Evolutionary conservation across 2,797 vertebrate genomes (phyloP).

Genomic region (Merluccius polli): DNA sequence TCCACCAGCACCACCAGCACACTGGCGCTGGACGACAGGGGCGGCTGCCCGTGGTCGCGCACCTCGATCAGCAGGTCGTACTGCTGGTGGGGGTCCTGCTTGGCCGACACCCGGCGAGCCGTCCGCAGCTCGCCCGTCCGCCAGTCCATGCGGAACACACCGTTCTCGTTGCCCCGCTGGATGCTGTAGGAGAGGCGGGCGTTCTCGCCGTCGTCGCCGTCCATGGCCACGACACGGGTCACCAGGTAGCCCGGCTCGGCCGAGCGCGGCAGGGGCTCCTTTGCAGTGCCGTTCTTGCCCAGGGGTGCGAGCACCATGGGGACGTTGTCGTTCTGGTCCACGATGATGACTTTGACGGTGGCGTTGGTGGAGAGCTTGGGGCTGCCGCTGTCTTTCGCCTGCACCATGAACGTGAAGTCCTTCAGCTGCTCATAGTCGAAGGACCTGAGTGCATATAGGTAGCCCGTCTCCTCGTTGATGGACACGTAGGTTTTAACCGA

Average conservation of each 20-base stretch:
- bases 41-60: constrained; percentile 92
- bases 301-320: constrained; percentile 86
- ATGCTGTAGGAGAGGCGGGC: constrained; percentile 93
- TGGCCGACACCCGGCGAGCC: constrained; percentile 80
- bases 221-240: constrained; percentile 88
- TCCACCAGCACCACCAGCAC: constrained; percentile 87
- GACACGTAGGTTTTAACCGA: constrained; percentile 97
- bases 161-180: constrained; percentile 89
- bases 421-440: constrained; percentile 97
- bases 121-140: constrained; percentile 91
- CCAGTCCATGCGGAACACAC: constrained; percentile 95
- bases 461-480: constrained; percentile 96
- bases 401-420: constrained; percentile 91
- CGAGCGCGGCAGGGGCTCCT: constrained; percentile 85
- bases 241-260: constrained; percentile 94
- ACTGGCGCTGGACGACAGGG: constrained; percentile 88
- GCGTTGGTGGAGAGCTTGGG: constrained; percentile 83
- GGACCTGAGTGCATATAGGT: constrained; percentile 90
- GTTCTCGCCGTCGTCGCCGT: constrained; percentile 91
- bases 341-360: constrained; percentile 87
- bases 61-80: constrained; percentile 93
- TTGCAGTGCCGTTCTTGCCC: constrained; percentile 90
- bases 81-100: constrained; percentile 86
- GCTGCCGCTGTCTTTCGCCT: constrained; percentile 82
- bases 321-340: constrained; percentile 95